Conservation (phyloP, 2,113 vertebrate genomes). For the Cololabis saira region DNA sequence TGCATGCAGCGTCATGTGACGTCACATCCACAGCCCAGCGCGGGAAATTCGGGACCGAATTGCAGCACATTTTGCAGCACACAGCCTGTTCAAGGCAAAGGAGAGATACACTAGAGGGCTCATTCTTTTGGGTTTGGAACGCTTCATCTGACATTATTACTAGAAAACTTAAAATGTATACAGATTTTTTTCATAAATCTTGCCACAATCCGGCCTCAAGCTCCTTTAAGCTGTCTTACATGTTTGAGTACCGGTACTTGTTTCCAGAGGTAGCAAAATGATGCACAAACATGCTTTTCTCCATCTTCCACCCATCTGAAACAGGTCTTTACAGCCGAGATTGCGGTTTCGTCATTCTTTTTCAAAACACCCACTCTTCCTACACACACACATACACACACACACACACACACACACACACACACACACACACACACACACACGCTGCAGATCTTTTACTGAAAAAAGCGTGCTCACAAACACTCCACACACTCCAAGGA, state of each 20-base stretch:
- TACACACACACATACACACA: slow-evolving; percentile 22
- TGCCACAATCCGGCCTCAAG: too few species aligned
- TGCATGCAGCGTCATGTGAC: too few species aligned
- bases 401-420: slow-evolving; percentile 8
- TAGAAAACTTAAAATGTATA: too few species aligned
- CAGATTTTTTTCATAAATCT: too few species aligned
- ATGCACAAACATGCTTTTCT: slow-evolving; percentile 6
- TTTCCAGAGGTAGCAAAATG: not conserved
- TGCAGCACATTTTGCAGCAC: too few species aligned
- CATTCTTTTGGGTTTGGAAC: too few species aligned
- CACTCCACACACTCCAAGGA: slow-evolving; percentile 28
- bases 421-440: not conserved
- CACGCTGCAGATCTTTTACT: not conserved
- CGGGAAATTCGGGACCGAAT: too few species aligned
- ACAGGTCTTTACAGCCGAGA: slow-evolving; percentile 17
- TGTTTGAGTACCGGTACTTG: not conserved
- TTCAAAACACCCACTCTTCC: slow-evolving; percentile 3
- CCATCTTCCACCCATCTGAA: slow-evolving; percentile 2
- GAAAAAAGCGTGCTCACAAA: slow-evolving; percentile 26
- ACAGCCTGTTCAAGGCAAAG: too few species aligned
- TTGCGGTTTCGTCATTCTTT: not conserved
- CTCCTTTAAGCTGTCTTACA: not conserved
- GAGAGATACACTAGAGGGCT: too few species aligned
- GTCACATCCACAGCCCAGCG: too few species aligned
- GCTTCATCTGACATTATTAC: too few species aligned